These are phyloP conservation scores for Cliona cf. orientalis DNA, from an alignment of 37 sponge, comb jelly and placozoan genomes.

Conservation along the genomic window DNA sequence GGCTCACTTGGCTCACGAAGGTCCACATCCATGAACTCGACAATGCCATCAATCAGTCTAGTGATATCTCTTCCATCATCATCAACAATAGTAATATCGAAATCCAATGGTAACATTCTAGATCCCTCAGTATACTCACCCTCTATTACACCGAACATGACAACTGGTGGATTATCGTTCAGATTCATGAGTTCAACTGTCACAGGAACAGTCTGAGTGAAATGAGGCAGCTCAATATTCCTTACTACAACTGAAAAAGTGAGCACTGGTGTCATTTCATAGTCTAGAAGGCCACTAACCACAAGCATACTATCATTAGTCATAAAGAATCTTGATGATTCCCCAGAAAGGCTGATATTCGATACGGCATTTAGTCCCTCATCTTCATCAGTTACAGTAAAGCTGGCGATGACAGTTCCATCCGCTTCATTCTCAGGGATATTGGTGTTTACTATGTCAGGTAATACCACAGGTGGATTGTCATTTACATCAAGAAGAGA, in stretches of 20 bases:
- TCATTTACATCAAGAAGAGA: conserved; percentile 34
- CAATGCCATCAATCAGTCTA: conserved; percentile 43
- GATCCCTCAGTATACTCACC: conserved; percentile 33
- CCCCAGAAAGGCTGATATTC: conserved; percentile 16
- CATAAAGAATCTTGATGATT: conserved; percentile 26
- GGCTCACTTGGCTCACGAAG: conserved; percentile 47
- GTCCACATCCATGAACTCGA: conserved; percentile 23
- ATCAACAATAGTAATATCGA: conserved; percentile 49
- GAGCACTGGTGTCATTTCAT: conserved; percentile 37
- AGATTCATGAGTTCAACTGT: conserved; percentile 50
- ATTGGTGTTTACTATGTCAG: conserved; percentile 4
- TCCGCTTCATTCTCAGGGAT: conserved; percentile 16
- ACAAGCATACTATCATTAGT: conserved; percentile 22
- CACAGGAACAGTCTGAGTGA: conserved; percentile 18
- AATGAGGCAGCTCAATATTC: conserved; percentile 47
- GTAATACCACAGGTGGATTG: conserved; percentile 40
- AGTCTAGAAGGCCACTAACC: conserved; percentile 61
- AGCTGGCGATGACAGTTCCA: conserved; percentile 25
- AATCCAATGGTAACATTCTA: conserved; percentile 26
- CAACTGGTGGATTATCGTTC: conserved; percentile 76
- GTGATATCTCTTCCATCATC: conserved; percentile 54
- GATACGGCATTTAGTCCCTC: conserved; percentile 28
- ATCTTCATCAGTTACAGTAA: conserved; percentile 61
- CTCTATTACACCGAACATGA: conserved; percentile 20
- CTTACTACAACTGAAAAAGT: conserved; percentile 38